Evolutionary conservation across 2,797 vertebrate species (phyloP), one percentile per base, ranked within the genome.

Genomic region (Falco berigora): DNA sequence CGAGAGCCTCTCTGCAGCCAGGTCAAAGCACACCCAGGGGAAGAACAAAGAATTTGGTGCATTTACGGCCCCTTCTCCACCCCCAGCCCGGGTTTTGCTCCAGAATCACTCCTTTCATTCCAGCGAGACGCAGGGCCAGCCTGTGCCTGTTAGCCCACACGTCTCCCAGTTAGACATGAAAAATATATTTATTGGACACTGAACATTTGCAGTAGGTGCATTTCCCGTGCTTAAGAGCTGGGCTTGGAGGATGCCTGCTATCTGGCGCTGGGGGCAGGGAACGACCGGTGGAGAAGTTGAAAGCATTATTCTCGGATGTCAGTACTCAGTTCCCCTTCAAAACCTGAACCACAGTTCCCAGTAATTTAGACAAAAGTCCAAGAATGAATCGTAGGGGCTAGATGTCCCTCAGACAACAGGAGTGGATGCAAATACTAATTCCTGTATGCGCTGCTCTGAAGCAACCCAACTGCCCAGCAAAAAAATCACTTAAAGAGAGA

Each of bases 81-180:
- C 23, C 79, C 23, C 61, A 46, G 34, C 13, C 3, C 1, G 20
- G 16, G 36, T 82, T 92, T 82, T 72, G n/a, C 81, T 94, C 22
- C 64, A 53, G 25, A 62, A 72, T 83, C 38, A 25, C 21, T 80
- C 61, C 24, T 22, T n/a, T 28, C 5, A 8, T 42, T 91, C 49
- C 1, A 0, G 13, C 8, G 5, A 85, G 52, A 85, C 2, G 3
- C 0, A 1, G 56, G 63, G 28, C n/a, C 58, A 88, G 30, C 6
- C 52, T 61, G 32, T 66, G 61, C 55, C 69, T 67, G 16, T n/a
- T 61, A 52, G 56, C 21, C 38, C 1, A 6, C 3, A 12, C 1
- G 11, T 68, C n/a, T 74, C 32, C 44, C 38, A 14, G 8, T 27
- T 49, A 63, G 30, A 62, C 23, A 34, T 52, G 67, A 38, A 63